Evolutionary conservation across 2,113 vertebrate genomes (phyloP).

Genomic region (Pardalotus punctatus): DNA sequence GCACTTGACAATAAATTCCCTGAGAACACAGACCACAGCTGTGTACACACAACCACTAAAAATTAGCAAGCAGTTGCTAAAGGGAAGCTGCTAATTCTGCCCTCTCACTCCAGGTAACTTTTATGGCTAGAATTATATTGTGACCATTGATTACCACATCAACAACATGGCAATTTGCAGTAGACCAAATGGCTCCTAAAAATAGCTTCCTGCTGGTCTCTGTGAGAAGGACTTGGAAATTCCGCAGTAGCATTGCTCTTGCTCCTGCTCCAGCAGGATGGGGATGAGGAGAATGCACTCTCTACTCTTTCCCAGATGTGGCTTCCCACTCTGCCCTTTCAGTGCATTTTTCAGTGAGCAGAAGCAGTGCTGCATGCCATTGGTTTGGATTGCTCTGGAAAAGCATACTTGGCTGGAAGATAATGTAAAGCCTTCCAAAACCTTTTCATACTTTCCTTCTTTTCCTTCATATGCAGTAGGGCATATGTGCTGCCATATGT

Average conservation of each 20-base stretch:
- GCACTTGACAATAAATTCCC: background rate
- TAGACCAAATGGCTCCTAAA: background rate
- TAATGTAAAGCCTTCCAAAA: background rate
- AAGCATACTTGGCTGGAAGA: background rate
- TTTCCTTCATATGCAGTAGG: background rate
- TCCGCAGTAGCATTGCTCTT: background rate
- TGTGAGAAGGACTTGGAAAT: background rate
- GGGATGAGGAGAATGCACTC: background rate
- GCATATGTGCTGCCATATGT: background rate
- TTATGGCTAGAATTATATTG: background rate
- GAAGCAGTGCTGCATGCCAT: background rate
- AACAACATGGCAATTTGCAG: background rate
- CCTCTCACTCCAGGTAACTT: background rate
- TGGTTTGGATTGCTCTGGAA: background rate
- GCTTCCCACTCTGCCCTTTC: background rate
- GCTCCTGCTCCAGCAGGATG: background rate
- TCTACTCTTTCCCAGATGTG: background rate
- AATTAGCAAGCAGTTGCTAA: background rate
- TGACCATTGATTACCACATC: background rate
- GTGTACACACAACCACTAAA: background rate
- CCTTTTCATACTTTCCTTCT: background rate
- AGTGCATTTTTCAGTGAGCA: background rate
- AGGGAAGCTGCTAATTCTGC: background rate
- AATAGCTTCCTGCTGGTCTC: background rate
- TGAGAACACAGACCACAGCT: background rate